Conservation (phyloP, 2,888 invertebrate species). For the Orthosia incerta region DNA sequence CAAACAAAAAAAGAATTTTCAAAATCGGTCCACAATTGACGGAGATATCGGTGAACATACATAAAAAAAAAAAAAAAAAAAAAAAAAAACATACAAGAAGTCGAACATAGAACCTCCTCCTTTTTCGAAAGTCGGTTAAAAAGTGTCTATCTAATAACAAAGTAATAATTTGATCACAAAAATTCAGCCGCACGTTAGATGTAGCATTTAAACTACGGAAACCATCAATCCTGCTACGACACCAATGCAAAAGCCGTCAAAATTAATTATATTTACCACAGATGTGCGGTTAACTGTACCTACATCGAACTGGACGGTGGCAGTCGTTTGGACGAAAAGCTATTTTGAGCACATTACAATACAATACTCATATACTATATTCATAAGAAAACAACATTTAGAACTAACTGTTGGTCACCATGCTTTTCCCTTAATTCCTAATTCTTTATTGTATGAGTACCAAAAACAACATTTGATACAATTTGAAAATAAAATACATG, state of each 20-base stretch:
- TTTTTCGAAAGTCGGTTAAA: too few species aligned
- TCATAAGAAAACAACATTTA: slow-evolving; percentile 9
- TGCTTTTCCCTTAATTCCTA: too few species aligned
- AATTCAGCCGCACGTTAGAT: slow-evolving; percentile 19
- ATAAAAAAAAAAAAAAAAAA: too few species aligned
- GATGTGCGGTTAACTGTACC: slow-evolving; percentile 12
- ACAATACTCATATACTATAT: background rate
- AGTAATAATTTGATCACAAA: slow-evolving; percentile 8
- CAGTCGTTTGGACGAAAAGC: slow-evolving; percentile 11
- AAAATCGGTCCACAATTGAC: too few species aligned
- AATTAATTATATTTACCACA: background rate
- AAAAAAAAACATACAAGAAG: too few species aligned
- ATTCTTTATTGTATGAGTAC: too few species aligned
- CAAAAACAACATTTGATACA: too few species aligned
- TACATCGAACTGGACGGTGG: slow-evolving; percentile 22
- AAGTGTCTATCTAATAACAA: slow-evolving; percentile 10
- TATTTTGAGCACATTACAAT: slow-evolving; percentile 23
- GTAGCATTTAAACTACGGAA: background rate
- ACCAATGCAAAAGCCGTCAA: too few species aligned
- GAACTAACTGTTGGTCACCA: background rate
- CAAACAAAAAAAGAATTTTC: too few species aligned
- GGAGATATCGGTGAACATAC: too few species aligned
- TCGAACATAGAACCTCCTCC: too few species aligned
- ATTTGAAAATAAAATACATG: too few species aligned
- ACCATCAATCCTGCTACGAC: background rate